phyloP scores from a whole-genome alignment of 2,888 invertebrate species.

The Glaucopsyche alexis region DNA sequence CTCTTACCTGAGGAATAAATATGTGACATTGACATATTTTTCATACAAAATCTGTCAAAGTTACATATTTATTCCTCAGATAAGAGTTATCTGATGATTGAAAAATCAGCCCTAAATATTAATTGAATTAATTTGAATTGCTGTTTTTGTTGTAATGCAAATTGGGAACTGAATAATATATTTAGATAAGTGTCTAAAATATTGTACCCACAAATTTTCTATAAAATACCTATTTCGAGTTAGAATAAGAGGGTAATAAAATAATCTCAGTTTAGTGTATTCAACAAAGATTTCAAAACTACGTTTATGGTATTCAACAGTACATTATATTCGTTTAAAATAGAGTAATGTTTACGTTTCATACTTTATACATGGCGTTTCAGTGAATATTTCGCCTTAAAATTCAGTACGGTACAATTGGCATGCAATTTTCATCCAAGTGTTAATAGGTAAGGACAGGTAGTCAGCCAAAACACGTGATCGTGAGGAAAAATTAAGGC shows the following conservation, averaged over 20 bases:
- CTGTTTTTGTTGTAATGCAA: too few species aligned
- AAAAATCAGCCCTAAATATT: too few species aligned
- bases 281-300: not conserved
- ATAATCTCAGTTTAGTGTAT: slow-evolving; percentile 13
- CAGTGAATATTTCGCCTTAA: slow-evolving; percentile 1
- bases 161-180: too few species aligned
- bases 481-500: not conserved
- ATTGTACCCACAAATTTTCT: too few species aligned
- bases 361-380: not conserved
- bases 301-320: too few species aligned
- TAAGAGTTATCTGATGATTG: too few species aligned
- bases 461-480: slow-evolving; percentile 5
- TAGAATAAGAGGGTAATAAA: not conserved
- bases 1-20: too few species aligned
- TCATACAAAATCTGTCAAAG: too few species aligned
- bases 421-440: not conserved
- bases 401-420: slow-evolving; percentile 1
- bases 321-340: not conserved
- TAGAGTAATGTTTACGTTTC: not conserved
- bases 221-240: not conserved
- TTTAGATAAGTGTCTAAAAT: too few species aligned
- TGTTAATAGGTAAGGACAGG: slow-evolving; percentile 15
- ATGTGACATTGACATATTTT: too few species aligned
- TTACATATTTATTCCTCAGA: too few species aligned
- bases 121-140: too few species aligned